phyloP scores from a whole-genome alignment of 2,797 vertebrate genomes.

The Peromyscus melanophrys region DNA sequence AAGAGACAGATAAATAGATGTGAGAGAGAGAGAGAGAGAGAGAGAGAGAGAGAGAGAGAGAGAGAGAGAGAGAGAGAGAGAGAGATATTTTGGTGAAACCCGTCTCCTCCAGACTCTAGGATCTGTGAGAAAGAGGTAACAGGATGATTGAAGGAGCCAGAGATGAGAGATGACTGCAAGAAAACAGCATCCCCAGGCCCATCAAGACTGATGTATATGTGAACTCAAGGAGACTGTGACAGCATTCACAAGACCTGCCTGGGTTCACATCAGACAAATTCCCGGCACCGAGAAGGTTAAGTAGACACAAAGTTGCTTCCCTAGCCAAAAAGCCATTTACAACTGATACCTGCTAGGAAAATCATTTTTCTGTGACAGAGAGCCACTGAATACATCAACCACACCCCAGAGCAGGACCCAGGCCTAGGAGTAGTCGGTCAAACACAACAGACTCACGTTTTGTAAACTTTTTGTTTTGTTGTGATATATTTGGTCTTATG shows the following conservation, averaged over 20 bases:
- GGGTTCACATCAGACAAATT: background rate
- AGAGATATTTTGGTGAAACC: background rate
- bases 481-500: background rate
- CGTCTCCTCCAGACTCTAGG: no score
- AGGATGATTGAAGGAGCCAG: background rate
- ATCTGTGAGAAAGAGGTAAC: background rate
- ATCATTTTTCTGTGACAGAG: background rate
- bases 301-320: no score
- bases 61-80: background rate
- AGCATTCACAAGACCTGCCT: background rate
- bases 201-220: background rate
- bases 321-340: background rate
- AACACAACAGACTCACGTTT: background rate
- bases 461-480: no score
- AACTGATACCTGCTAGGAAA: background rate
- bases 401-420: background rate
- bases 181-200: background rate
- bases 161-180: background rate
- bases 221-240: background rate
- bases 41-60: background rate
- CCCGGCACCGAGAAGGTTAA: background rate
- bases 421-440: background rate
- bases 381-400: background rate
- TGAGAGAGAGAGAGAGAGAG: background rate
- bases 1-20: background rate